These are phyloP conservation scores for Pachliopta kotzebuea DNA, from an alignment of 2,888 invertebrate genomes.

Conservation along the genomic window DNA sequence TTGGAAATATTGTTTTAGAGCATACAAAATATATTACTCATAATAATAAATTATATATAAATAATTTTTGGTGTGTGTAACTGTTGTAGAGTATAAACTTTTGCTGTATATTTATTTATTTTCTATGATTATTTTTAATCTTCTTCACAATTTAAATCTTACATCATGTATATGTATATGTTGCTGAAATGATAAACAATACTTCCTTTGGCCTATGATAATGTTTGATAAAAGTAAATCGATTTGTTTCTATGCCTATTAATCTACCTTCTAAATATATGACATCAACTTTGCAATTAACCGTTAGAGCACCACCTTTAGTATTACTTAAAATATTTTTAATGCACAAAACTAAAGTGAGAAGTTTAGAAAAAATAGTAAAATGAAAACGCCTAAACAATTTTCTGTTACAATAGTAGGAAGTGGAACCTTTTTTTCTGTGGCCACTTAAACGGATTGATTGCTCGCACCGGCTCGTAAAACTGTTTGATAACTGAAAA, in stretches of 20 bases:
- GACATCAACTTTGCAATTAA: not conserved
- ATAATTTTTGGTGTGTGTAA: too few species aligned
- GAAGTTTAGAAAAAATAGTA: not conserved
- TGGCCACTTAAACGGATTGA: slow-evolving; percentile 29
- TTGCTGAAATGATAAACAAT: not conserved
- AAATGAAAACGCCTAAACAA: not conserved
- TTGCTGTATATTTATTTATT: too few species aligned
- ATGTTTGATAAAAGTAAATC: not conserved
- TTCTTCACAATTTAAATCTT: not conserved
- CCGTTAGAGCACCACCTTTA: not conserved
- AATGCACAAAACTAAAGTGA: not conserved
- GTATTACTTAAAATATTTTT: not conserved
- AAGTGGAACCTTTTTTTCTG: slow-evolving; percentile 42
- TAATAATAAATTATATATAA: too few species aligned
- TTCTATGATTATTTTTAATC: not conserved
- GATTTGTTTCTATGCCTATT: not conserved
- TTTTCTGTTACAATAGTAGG: slow-evolving; percentile 42
- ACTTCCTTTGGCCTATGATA: not conserved
- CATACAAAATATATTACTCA: too few species aligned
- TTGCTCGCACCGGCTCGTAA: slow-evolving; percentile 25
- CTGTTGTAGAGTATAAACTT: too few species aligned
- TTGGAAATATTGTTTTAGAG: too few species aligned
- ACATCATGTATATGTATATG: not conserved
- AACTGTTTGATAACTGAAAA: slow-evolving; percentile 24
- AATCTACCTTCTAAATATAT: too few species aligned